Evolutionary conservation across 2,797 vertebrate genomes (phyloP).

Genomic region (Enteromius radiatus): DNA sequence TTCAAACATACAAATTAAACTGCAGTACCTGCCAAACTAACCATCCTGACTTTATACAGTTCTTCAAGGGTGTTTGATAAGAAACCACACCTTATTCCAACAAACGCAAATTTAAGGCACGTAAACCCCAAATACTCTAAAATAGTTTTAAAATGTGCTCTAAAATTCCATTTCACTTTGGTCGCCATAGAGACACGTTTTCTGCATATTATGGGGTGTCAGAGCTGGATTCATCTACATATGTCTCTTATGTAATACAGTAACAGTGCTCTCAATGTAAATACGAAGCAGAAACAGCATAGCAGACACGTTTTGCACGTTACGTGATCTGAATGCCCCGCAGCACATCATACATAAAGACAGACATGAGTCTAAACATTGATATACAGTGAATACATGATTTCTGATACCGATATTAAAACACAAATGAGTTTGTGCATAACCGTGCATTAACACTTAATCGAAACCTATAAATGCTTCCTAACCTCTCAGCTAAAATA

Average conservation of each 20-base stretch:
- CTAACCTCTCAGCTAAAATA: conserved; percentile 31
- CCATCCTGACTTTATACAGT: neutral
- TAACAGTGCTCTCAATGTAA: conserved; percentile 1
- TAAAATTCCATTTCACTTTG: conserved; percentile 6
- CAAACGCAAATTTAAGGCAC: conserved; percentile 37
- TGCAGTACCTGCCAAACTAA: neutral
- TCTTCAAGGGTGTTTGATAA: neutral
- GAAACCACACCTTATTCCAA: conserved; percentile 21
- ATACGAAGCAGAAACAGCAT: neutral
- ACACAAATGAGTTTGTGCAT: neutral
- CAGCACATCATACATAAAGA: neutral
- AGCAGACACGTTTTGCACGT: neutral
- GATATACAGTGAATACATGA: neutral
- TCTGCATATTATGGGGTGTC: conserved; percentile 15
- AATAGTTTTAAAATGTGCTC: conserved; percentile 1
- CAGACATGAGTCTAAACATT: neutral
- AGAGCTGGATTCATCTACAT: neutral
- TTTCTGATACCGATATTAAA: conserved; percentile 14
- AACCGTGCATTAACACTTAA: neutral
- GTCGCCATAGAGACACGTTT: neutral
- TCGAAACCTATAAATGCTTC: neutral
- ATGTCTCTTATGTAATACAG: conserved; percentile 23
- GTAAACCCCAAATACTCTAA: neutral
- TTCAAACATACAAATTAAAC: neutral
- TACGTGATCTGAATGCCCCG: neutral